Conservation (phyloP, 1,140 invertebrate species). For the Potamilus streckersoni region DNA sequence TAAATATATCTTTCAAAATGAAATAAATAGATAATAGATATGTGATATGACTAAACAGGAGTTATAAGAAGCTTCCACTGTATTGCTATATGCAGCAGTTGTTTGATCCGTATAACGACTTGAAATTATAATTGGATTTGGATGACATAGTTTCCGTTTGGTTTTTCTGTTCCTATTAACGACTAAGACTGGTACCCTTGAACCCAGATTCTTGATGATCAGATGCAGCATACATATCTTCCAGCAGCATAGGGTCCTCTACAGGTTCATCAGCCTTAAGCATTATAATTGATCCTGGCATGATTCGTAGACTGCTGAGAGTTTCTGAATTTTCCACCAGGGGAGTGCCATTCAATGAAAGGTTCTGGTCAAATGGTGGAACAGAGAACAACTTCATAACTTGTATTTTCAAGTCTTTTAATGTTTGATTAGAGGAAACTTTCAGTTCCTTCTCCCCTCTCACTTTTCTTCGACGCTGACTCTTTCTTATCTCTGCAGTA, state of each 20-base stretch:
- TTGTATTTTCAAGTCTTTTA: constrained; percentile 68
- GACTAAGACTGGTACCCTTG: constrained; percentile 56
- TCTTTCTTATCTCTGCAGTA: constrained; percentile 50
- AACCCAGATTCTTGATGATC: constrained; percentile 57
- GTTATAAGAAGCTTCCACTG: too few relatives aligned
- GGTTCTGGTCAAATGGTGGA: constrained; percentile 71
- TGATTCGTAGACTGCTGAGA: constrained; percentile 65
- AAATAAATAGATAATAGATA: too few relatives aligned
- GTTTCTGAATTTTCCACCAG: constrained; percentile 65
- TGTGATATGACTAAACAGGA: too few relatives aligned
- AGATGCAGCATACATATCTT: constrained; percentile 41
- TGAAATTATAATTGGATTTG: too few relatives aligned
- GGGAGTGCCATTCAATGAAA: constrained; percentile 63
- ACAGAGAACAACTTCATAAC: constrained; percentile 70
- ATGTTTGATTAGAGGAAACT: constrained; percentile 63
- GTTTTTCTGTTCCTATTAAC: too few relatives aligned
- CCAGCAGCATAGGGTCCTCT: constrained; percentile 42
- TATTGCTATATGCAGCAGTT: too few relatives aligned
- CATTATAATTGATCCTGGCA: constrained; percentile 67
- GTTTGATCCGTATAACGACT: too few relatives aligned
- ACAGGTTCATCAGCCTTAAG: constrained; percentile 60
- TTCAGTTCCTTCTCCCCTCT: constrained; percentile 67
- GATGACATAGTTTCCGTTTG: too few relatives aligned
- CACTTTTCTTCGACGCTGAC: constrained; percentile 62
- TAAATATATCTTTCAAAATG: too few relatives aligned